phyloP scores from a whole-genome alignment of 2,797 vertebrate species.

The Ibycter americanus region DNA sequence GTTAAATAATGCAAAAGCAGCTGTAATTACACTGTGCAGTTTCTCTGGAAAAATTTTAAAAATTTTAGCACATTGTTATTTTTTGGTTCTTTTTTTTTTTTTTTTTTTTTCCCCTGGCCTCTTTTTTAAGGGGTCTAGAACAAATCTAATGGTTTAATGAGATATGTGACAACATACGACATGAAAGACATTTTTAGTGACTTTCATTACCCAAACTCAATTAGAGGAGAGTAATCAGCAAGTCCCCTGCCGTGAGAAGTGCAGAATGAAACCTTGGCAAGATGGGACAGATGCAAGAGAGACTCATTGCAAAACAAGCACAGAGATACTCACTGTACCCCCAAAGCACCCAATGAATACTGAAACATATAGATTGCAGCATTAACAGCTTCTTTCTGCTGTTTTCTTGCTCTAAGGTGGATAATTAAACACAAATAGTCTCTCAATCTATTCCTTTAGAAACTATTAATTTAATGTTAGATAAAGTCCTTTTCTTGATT shows the following conservation, averaged over 20 bases:
- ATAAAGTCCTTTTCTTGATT: neutral
- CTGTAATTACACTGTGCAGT: neutral
- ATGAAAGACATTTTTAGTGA: neutral
- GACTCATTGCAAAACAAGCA: neutral
- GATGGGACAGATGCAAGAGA: neutral
- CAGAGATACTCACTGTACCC: neutral
- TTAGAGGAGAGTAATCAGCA: slow-evolving; percentile 19
- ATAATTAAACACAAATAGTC: neutral
- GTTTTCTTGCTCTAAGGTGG: neutral
- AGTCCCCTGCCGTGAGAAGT: neutral
- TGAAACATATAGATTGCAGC: neutral
- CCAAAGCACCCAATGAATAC: neutral
- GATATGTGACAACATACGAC: neutral
- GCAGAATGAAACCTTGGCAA: neutral
- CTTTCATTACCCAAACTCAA: slow-evolving; percentile 18
- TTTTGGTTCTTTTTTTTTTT: neutral
- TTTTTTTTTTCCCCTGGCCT: neutral
- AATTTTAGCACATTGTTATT: neutral
- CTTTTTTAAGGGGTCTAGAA: neutral
- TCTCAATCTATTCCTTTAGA: neutral
- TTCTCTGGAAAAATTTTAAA: slow-evolving; percentile 24
- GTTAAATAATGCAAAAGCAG: slow-evolving; percentile 47
- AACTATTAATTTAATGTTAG: neutral
- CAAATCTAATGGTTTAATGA: slow-evolving; percentile 25
- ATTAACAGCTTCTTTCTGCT: neutral